Base-by-base conservation (phyloP, 2,113 vertebrate genomes). In the Propithecus coquereli region DNA sequence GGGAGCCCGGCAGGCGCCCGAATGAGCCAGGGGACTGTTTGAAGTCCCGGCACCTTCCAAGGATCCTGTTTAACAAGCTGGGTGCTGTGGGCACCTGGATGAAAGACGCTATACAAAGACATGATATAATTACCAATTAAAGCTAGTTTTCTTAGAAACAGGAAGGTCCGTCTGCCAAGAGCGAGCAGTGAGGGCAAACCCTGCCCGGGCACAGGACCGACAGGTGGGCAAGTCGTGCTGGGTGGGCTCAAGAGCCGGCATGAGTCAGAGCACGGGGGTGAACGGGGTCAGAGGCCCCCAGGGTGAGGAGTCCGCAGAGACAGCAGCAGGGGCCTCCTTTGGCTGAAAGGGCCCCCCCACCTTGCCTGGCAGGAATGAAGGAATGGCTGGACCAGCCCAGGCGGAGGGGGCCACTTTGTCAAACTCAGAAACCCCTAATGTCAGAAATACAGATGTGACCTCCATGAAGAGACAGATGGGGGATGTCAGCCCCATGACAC, bases 111-210 rank as follows among this genome's bases (percentile, higher is more conserved):
- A 5, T 71, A 71, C 59, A 77, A 91, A 94, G 88, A 83, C 94
- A 43, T 50, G 89, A 92, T 86, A 74, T 91, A 91, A 95, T 96
- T 74, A 90, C 89, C 96, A 90, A 96, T 95, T 95, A 97, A 85
- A 80, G 80, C 96, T 66, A 45, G 57, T 97, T 97, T 96, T 94
- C 96, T 95, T 94, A 89, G 94, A 97, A 97, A 94, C 50, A 94
- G 73, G 92, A 94, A 94, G 96, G 79, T 89, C 65, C 82, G 47
- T 65, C 54, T 91, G 96, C 96, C 96, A 97, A 87, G 87, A 94
- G 63, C 87, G 77, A 94, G 83, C 8, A 83, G 91, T 18, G 16
- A 61, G 87, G 87, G 76, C 52, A 54, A 61, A 52, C 52, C 76
- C 68, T 82, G 61, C 68, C 66, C 2, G 6, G 79, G 57, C 37